Base-by-base conservation (phyloP, 2,113 vertebrate genomes). In the Arenaria interpres region DNA sequence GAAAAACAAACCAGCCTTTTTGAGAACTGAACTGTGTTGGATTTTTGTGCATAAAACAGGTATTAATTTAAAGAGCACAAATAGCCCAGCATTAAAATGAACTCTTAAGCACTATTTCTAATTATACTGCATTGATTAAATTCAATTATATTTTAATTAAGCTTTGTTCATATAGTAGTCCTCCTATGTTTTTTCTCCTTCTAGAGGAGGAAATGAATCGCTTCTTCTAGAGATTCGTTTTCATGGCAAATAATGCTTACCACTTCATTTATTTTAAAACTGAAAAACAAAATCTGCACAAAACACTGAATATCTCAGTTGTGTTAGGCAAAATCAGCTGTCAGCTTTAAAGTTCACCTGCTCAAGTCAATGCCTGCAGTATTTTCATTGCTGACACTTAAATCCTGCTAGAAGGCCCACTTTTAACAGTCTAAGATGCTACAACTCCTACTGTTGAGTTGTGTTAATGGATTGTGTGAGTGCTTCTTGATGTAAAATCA, bases 31-130 rank as follows among this genome's bases (percentile, higher is more conserved):
- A 63, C 50, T 54, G 69, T 75, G 62, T 30, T 94, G 72, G 53
- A 87, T 81, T 95, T 89, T 96, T 90, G 67, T 75, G 60, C 57
- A 35, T 89, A 91, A 94, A 72, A 85, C 48, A 94, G 89, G 88
- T 87, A 97, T 85, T 97, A 41, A 93, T 91, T 97, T 85, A 93
- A 96, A 95, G 68, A 94, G 67, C 21, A 86, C 53, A 97, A 96
- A 97, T 87, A 95, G 73, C 76, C 50, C 45, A 88, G 77, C 41
- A 86, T 88, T 68, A 39, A 78, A 92, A 60, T 32, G 24, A 88
- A 48, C 62, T 96, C 69, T 96, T 86, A 94, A 93, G 73, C 80
- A 86, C 54, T 88, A 75, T 90, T 89, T 96, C 69, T 92, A 95
- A 95, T 83, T 85, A 96, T 74, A 95, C 83, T 93, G 56, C 63